A percentile compares a stretch with the other conserved stretches of the same genome.
These are phyloP conservation scores for Taeniopygia guttata DNA, from an alignment of 2,797 vertebrate species.

Conservation along the genomic window DNA sequence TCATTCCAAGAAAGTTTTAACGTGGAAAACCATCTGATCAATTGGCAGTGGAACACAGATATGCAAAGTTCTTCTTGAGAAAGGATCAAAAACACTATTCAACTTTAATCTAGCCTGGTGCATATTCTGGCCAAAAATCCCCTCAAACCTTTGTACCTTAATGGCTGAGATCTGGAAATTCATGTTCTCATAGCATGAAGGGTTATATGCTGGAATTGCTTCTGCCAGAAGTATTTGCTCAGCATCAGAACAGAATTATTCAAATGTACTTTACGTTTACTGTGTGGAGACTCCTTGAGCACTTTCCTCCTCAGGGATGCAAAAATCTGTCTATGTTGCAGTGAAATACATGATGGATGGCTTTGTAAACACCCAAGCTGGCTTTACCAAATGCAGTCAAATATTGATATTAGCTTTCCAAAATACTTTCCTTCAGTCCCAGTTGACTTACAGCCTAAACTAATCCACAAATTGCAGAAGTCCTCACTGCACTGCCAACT, in stretches of 20 bases:
- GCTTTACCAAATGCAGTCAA: neutral
- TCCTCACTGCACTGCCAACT: neutral
- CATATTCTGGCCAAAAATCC: neutral
- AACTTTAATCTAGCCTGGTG: neutral
- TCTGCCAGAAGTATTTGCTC: slow-evolving; percentile 44
- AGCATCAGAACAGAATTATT: slow-evolving; percentile 41
- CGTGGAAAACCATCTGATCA: slow-evolving; percentile 11
- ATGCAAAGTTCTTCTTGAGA: neutral
- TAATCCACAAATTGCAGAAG: neutral
- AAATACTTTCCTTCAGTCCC: neutral
- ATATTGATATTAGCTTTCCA: neutral
- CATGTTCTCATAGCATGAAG: slow-evolving; percentile 4
- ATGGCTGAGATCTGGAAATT: slow-evolving; percentile 10
- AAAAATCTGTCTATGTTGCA: neutral
- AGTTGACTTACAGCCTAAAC: neutral
- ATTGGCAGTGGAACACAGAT: neutral
- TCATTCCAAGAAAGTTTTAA: slow-evolving; percentile 36
- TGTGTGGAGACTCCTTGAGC: neutral
- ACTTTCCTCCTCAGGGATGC: neutral
- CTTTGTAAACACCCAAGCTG: neutral
- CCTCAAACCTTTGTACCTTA: neutral
- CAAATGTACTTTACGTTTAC: slow-evolving; percentile 31
- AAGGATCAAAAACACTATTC: neutral
- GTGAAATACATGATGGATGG: neutral
- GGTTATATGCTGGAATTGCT: slow-evolving; percentile 26